Conservation (phyloP, 2,888 invertebrate species). For the Oxytorus armatus region DNA sequence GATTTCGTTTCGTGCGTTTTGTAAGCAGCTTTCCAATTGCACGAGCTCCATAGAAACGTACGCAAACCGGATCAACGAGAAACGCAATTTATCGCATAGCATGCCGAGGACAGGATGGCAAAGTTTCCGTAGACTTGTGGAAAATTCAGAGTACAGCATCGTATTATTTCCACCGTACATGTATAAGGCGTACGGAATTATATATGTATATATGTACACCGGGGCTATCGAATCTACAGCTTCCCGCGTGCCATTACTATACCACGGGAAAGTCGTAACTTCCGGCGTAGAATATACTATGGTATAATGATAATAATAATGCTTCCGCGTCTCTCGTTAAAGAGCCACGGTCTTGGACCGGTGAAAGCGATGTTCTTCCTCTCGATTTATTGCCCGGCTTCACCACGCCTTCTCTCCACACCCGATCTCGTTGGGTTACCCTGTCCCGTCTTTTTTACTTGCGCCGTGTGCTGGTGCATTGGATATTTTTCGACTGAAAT, state of each 20-base stretch:
- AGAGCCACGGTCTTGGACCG: slow-evolving; percentile 19
- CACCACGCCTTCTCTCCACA: slow-evolving; percentile 13
- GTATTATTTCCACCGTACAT: slow-evolving; percentile 3
- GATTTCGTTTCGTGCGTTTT: slow-evolving; percentile 36
- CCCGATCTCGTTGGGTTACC: slow-evolving; percentile 10
- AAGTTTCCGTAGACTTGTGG: slow-evolving; percentile 38
- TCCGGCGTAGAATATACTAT: slow-evolving; percentile 29
- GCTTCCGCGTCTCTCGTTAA: slow-evolving; percentile 29
- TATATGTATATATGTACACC: not conserved
- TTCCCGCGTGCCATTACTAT: slow-evolving; percentile 32
- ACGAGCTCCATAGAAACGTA: not conserved
- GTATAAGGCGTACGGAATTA: not conserved
- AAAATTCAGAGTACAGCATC: slow-evolving; percentile 30
- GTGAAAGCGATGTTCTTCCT: slow-evolving; percentile 20
- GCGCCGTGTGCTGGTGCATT: not conserved
- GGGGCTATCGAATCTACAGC: slow-evolving; percentile 36
- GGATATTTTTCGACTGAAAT: not conserved
- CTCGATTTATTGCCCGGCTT: slow-evolving; percentile 46
- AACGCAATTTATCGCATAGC: slow-evolving; percentile 52
- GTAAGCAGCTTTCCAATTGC: slow-evolving; percentile 46
- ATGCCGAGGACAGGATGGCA: slow-evolving; percentile 6
- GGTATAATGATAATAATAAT: slow-evolving; percentile 52
- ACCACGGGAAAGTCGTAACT: slow-evolving; percentile 40
- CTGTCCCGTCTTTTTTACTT: not conserved
- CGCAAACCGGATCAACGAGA: slow-evolving; percentile 31